A percentile compares a stretch with the other conserved stretches of the same genome.
Evolutionary conservation across 1,140 invertebrate species (phyloP).

Genomic region (Drosophila obscura): DNA sequence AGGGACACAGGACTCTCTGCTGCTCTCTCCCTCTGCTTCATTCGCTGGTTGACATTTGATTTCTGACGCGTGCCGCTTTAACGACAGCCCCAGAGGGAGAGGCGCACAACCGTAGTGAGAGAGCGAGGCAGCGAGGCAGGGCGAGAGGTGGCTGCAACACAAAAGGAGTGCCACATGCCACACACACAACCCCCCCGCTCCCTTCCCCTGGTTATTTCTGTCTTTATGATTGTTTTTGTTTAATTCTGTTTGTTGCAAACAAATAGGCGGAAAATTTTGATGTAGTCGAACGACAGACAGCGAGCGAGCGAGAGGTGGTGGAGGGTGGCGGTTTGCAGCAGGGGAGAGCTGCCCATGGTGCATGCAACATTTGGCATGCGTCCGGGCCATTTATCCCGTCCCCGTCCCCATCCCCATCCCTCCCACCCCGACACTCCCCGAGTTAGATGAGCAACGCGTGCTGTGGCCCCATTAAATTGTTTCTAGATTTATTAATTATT

Average conservation of each 20-base stretch:
- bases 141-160: neutral
- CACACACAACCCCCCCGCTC: neutral
- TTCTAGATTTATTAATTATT: slow-evolving; percentile 78
- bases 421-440: neutral
- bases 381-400: slow-evolving; percentile 7
- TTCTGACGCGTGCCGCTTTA: slow-evolving; percentile 76
- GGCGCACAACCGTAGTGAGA: too few species aligned
- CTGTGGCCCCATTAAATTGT: slow-evolving; percentile 76
- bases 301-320: too few species aligned
- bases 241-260: slow-evolving; percentile 79
- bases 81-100: slow-evolving; percentile 35
- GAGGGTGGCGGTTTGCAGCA: too few species aligned
- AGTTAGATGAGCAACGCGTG: slow-evolving; percentile 54
- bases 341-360: slow-evolving; percentile 10
- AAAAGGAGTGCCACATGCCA: slow-evolving; percentile 59
- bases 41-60: slow-evolving; percentile 67
- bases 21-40: neutral
- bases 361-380: slow-evolving; percentile 60
- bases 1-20: neutral
- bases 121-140: too few species aligned
- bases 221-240: slow-evolving; percentile 72
- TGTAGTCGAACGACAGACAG: slow-evolving; percentile 28
- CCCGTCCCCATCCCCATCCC: neutral
- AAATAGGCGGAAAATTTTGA: slow-evolving; percentile 78
- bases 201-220: slow-evolving; percentile 54